phyloP scores from a whole-genome alignment of 1,140 invertebrate species.

The Periplaneta americana region DNA sequence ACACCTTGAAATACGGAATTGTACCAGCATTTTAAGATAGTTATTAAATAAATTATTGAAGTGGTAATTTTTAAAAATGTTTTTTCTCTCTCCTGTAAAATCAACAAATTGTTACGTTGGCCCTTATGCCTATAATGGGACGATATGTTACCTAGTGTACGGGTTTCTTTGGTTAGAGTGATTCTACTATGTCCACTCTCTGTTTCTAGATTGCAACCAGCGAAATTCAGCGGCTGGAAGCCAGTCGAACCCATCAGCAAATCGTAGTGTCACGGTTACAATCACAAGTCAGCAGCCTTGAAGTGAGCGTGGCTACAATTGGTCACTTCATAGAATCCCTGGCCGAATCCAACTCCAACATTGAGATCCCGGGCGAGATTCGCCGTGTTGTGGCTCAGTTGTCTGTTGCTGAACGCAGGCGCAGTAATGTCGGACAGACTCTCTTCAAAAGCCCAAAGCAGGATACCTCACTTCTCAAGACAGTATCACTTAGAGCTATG shows the following conservation, averaged over 20 bases:
- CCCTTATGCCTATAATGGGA: no score
- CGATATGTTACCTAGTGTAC: no score
- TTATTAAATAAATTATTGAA: no score
- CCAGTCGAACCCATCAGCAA: conserved; percentile 49
- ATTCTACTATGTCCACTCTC: no score
- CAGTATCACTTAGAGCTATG: conserved; percentile 44
- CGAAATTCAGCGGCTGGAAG: conserved; percentile 56
- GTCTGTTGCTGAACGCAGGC: conserved; percentile 40
- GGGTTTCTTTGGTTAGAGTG: no score
- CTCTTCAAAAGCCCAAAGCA: conserved; percentile 31
- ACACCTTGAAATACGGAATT: no score
- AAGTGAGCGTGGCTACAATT: conserved; percentile 54
- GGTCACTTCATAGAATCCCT: conserved; percentile 55
- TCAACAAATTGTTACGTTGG: no score
- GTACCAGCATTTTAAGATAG: no score
- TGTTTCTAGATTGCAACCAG: conserved; percentile 47
- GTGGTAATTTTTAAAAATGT: no score
- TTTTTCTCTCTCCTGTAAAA: no score
- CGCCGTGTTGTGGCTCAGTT: conserved; percentile 55
- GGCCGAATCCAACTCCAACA: conserved; percentile 47
- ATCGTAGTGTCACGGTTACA: conserved; percentile 51
- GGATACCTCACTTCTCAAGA: conserved; percentile 24
- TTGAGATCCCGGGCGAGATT: conserved; percentile 59
- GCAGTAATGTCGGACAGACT: conserved; percentile 26
- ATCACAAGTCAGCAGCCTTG: conserved; percentile 54